Percentiles rank a stretch among this genome's conserved stretches.
Evolutionary conservation across 1,140 invertebrate species (phyloP).

Genomic region (Schlechtendalia chinensis): DNA sequence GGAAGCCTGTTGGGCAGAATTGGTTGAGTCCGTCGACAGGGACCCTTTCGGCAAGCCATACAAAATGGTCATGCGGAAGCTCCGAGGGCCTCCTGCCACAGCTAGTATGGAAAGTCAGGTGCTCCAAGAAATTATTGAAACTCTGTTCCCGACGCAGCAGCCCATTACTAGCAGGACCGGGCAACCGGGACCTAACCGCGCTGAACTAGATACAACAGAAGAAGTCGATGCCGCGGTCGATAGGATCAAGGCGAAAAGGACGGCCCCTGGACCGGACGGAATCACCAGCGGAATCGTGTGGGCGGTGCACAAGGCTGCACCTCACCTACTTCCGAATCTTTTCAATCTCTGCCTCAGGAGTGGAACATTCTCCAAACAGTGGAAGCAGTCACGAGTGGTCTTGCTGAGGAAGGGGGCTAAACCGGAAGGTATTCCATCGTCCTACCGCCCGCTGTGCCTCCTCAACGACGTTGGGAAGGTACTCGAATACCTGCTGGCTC

Average conservation of each 20-base stretch:
- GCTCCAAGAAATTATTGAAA: too few species aligned
- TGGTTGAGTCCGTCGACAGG: not conserved
- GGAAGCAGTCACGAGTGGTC: slow-evolving; percentile 29
- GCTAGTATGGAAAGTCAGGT: not conserved
- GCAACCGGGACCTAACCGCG: not conserved
- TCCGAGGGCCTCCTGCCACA: not conserved
- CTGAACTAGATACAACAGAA: not conserved
- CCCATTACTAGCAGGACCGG: not conserved
- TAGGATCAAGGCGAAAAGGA: not conserved
- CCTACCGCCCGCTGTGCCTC: too few species aligned
- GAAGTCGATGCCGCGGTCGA: not conserved
- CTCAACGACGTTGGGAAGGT: too few species aligned
- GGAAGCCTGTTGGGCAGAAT: not conserved
- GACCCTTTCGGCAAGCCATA: too few species aligned
- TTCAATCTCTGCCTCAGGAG: not conserved
- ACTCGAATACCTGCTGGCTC: too few species aligned
- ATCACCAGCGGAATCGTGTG: not conserved
- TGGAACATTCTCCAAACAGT: not conserved
- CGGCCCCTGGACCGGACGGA: not conserved
- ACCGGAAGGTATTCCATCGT: too few species aligned
- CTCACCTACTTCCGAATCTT: not conserved
- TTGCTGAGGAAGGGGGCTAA: slow-evolving; percentile 51
- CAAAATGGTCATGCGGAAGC: not conserved
- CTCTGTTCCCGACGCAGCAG: not conserved
- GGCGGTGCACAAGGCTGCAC: too few species aligned